Conservation (phyloP, 2,888 invertebrate genomes). For the Tetragonula carbonaria region DNA sequence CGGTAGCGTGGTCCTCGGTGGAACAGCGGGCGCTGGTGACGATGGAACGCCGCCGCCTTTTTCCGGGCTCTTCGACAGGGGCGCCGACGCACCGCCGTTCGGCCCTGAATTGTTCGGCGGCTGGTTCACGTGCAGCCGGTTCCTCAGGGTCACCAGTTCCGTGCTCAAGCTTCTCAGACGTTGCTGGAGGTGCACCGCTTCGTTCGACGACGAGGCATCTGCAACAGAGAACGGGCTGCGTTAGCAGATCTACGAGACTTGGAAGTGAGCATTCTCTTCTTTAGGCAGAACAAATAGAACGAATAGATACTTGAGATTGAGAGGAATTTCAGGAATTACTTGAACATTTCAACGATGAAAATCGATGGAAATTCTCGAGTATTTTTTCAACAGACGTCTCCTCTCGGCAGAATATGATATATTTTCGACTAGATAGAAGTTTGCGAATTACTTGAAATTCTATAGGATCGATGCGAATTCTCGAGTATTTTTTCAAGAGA, state of each 20-base stretch:
- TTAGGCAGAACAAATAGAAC: no score
- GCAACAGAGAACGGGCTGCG: constrained; percentile 70
- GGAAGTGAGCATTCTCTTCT: neutral
- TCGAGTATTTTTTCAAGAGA: no score
- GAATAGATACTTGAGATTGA: no score
- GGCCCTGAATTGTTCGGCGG: constrained; percentile 78
- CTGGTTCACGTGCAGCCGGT: constrained; percentile 93
- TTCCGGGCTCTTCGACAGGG: constrained; percentile 72
- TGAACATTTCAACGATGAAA: no score
- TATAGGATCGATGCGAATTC: no score
- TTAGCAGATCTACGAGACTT: neutral
- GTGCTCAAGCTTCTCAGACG: constrained; percentile 95
- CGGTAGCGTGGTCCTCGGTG: constrained; percentile 79
- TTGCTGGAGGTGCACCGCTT: constrained; percentile 96
- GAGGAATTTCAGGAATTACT: no score
- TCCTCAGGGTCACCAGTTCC: constrained; percentile 95
- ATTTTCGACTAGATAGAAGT: no score
- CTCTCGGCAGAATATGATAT: no score
- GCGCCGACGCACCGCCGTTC: constrained; percentile 70
- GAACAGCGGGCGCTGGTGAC: constrained; percentile 81
- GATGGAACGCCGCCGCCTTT: constrained; percentile 71
- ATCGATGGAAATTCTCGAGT: no score
- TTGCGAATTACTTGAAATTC: no score
- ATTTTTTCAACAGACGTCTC: no score
- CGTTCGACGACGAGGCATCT: constrained; percentile 98